phyloP scores from a whole-genome alignment of 2,113 vertebrate genomes.

The Laticauda colubrina region DNA sequence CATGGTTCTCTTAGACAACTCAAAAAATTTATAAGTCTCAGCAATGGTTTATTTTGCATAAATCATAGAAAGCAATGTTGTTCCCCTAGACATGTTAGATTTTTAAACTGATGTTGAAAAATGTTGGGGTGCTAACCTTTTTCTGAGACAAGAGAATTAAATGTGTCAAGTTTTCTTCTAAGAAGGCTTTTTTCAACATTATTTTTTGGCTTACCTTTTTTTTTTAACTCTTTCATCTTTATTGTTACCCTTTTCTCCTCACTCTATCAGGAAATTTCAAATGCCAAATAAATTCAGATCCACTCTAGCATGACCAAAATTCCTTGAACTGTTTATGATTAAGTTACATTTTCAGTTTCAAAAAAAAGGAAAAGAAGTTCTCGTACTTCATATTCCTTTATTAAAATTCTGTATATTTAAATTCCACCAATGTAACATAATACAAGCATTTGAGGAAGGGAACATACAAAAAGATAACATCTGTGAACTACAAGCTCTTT shows the following conservation, averaged over 20 bases:
- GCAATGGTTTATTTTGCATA: background rate
- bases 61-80: background rate
- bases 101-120: background rate
- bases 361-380: background rate
- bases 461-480: background rate
- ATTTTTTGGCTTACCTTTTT: background rate
- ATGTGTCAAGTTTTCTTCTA: background rate
- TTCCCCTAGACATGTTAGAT: background rate
- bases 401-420: background rate
- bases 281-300: background rate
- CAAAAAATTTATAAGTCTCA: background rate
- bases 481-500: slow-evolving; percentile 23
- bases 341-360: background rate
- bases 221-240: background rate
- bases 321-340: fast-evolving
- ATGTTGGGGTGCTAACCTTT: background rate
- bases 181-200: background rate
- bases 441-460: background rate
- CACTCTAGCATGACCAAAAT: background rate
- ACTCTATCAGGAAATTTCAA: background rate
- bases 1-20: background rate
- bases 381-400: background rate
- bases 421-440: slow-evolving; percentile 8
- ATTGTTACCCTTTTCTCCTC: background rate
- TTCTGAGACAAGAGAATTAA: background rate